Conservation (phyloP, 1,140 invertebrate genomes). For the Lamellibrachia luymesi region DNA sequence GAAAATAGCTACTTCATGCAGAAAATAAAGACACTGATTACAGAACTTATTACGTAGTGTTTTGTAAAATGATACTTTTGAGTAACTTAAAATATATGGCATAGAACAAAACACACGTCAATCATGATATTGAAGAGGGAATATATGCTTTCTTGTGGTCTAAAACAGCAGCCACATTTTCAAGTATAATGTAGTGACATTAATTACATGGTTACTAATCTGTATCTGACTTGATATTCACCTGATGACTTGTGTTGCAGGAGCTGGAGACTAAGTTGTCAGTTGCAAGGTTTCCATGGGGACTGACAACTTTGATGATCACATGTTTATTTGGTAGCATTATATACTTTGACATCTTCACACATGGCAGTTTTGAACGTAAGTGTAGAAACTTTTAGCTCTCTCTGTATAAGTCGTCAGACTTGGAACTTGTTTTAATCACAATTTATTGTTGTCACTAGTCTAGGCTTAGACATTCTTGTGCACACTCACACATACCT, state of each 20-base stretch:
- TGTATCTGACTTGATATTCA: background rate
- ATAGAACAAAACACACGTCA: no score
- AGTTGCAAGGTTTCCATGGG: conserved; percentile 40
- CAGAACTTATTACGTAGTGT: no score
- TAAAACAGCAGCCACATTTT: background rate
- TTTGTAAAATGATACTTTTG: no score
- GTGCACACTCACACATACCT: background rate
- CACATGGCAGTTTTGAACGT: conserved; percentile 38
- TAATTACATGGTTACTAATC: background rate
- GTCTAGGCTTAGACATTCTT: background rate
- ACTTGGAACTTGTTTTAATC: background rate
- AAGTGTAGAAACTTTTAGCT: background rate
- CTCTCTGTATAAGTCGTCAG: background rate
- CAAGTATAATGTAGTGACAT: background rate
- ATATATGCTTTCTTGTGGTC: background rate
- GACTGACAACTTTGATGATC: conserved; percentile 36
- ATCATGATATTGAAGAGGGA: no score
- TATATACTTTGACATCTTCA: conserved; percentile 42
- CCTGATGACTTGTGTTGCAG: background rate
- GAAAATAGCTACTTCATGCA: no score
- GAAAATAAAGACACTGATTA: no score
- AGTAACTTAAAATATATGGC: no score
- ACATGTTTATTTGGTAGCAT: conserved; percentile 34
- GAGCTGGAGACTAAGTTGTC: conserved; percentile 34
- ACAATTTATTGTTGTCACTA: background rate